Base-by-base conservation (phyloP, 2,113 vertebrate species). In the Anoura caudifer region DNA sequence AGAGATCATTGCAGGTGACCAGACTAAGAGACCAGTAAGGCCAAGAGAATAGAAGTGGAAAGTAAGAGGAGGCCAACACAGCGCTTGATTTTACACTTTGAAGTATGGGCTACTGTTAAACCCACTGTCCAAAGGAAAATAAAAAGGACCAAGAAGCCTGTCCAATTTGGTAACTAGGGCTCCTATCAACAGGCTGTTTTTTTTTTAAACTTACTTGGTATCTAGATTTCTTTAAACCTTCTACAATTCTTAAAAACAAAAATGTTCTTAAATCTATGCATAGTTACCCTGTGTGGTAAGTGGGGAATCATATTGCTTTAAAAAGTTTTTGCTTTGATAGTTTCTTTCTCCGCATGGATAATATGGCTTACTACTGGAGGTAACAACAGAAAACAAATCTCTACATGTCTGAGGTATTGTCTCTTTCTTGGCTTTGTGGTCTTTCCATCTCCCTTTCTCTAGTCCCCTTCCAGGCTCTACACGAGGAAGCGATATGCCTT, bases 181-280 rank as follows among this genome's bases (percentile, higher is more conserved):
- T 83, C 28, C 38, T 76, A 10, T 43, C 28, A 26, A 22, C 10
- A 67, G 38, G 45, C 47, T 61, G 11, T 4, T 41, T 72, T 72
- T 73, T n/a, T 17, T n/a, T 67, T n/a, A 8, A 65, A 72, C 67
- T 70, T 79, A 47, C 80, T 52, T 75, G 24, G 87, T 69, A 12
- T 52, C 45, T 82, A 89, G 50, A 92, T 36, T 91, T 95, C 63
- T 69, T 87, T 72, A 83, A n/a, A 45, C 75, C 7, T 95, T 91
- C 70, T 56, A 12, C 17, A 75, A 41, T 80, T 72, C 84, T 85
- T 91, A 50, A 43, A 70, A 80, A 36, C 16, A 45, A 86, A 17
- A n/a, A 31, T 17, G 83, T 77, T 41, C 56, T 69, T 75, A 89
- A 86, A 56, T 43, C 47, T 8, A 61, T n/a, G 43, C 22, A 47